phyloP scores from a whole-genome alignment of 2,113 vertebrate species.

The Formicarius rufipectus region DNA sequence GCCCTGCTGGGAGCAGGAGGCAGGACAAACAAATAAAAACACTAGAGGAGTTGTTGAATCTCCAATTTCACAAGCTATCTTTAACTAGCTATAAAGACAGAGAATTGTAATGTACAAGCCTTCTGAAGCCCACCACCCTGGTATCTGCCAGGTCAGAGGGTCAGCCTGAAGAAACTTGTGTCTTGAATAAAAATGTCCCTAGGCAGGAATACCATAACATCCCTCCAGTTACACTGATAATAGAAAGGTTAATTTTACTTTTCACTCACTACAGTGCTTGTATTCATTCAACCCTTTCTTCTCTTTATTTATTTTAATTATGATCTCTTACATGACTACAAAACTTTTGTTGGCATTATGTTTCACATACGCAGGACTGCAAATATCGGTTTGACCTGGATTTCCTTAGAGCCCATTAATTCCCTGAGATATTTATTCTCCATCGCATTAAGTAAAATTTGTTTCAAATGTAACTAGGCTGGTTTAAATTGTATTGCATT shows the following conservation, averaged over 20 bases:
- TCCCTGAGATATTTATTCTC: background rate
- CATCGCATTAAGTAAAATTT: background rate
- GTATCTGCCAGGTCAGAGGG: background rate
- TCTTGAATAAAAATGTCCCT: background rate
- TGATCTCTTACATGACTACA: background rate
- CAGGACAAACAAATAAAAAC: background rate
- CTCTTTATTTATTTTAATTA: background rate
- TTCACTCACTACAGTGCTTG: background rate
- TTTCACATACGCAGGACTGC: background rate
- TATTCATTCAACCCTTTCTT: background rate
- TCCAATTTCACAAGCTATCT: background rate
- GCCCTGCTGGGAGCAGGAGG: background rate
- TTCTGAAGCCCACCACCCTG: background rate
- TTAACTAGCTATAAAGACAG: background rate
- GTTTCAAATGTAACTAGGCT: background rate
- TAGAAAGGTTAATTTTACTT: background rate
- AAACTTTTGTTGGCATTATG: background rate
- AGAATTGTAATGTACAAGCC: background rate
- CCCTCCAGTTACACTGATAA: background rate
- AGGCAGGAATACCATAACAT: background rate
- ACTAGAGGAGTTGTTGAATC: background rate
- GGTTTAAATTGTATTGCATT: background rate
- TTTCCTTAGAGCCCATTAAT: background rate
- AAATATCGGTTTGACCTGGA: background rate
- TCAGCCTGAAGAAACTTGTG: background rate